Conservation (phyloP, 2,797 vertebrate genomes). For the Tadarida brasiliensis region DNA sequence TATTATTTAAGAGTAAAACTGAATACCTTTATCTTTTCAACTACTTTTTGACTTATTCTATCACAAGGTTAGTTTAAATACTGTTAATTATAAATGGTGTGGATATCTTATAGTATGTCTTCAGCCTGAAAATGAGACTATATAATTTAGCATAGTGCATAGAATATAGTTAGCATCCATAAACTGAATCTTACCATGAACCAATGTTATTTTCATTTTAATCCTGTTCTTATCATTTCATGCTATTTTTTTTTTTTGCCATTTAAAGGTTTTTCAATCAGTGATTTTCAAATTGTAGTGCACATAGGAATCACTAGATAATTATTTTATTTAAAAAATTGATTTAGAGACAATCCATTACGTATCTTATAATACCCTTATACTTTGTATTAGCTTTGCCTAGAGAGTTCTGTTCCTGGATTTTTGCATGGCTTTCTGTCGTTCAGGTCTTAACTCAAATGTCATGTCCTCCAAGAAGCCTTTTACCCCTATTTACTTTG, state of each 20-base stretch:
- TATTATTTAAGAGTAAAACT: not conserved
- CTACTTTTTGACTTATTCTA: not conserved
- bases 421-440: not conserved
- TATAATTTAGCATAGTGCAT: not conserved
- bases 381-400: conserved; percentile 2
- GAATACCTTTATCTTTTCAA: not conserved
- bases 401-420: not conserved
- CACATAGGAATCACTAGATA: not conserved
- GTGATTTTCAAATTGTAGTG: not conserved
- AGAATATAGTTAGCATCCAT: not conserved
- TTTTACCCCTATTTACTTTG: not conserved
- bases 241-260: conserved; percentile 6
- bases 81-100: not conserved
- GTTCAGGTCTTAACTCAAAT: conserved; percentile 33
- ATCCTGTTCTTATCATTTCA: not conserved
- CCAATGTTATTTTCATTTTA: conserved; percentile 8
- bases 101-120: not conserved
- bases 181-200: not conserved
- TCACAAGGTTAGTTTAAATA: not conserved
- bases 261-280: not conserved
- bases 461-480: not conserved
- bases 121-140: not conserved
- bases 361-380: not conserved
- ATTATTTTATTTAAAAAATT: not conserved
- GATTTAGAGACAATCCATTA: not conserved